Evolutionary conservation across 2,888 invertebrate species (phyloP), one percentile per base, ranked within the genome.

Genomic region (Macaria notata): DNA sequence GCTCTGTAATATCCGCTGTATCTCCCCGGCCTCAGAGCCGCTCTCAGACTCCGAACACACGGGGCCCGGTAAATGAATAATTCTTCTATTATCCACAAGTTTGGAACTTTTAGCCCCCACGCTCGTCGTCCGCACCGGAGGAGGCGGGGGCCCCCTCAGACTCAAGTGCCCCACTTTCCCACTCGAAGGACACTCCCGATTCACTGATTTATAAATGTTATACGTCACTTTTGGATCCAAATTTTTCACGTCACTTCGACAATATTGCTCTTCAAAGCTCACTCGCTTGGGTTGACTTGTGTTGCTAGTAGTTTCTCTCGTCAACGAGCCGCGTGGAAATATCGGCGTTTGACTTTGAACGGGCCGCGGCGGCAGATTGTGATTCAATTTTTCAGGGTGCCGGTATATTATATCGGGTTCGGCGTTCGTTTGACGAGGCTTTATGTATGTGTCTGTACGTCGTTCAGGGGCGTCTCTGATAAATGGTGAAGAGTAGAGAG

Each of bases 1-100:
- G 65, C 72, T 81, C 64, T 85, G 88, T 72, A 93, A 81, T 70
- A 94, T 95, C 66, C 93, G 89, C 72, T 94, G 94, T 58, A 95
- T 93, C 83, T 95, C 95, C 4, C 94, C 94, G 42, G 94, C 94
- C 76, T 95, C 95, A 43, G 95, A 95, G 31, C 94, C 95, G 73
- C 94, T 94, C 78, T 95, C 95, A 61, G 94, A 94, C 72, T 94
- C 95, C 4, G 93, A 93, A 64, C 81, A 85, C 59, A 82, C 51
- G n/a, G 68, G 71, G 55, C 70, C 64, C 9, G 64, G 46, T 53
- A 69, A 57, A 61, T 70, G 47, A 53, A 46, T 62, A 65, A 62
- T 66, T 61, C 70, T 83, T 66, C 65, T 75, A 71, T 72, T 79
- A 57, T 69, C 70, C 46, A 70, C 59, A 30, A 71, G 59, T 66